Base-by-base conservation (phyloP, 2,797 vertebrate genomes). In the Sarcophilus harrisii region DNA sequence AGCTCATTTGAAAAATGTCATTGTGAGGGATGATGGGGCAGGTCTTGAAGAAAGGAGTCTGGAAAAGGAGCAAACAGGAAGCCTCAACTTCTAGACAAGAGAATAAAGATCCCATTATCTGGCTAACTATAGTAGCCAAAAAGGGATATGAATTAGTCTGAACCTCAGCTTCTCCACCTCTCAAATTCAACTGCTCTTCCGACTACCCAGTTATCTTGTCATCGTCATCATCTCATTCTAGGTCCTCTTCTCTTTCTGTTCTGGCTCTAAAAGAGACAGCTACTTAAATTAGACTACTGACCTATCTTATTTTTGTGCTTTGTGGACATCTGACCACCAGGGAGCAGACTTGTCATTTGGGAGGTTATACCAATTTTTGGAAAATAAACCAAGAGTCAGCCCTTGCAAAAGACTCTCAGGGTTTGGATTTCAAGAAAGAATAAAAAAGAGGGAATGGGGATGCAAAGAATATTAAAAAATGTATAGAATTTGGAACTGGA, bases 241-340 rank as follows among this genome's bases (percentile, higher is more conserved):
- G 0, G 14, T 16, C 0, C 5, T 30, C 9, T 45, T 27, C 0
- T 52, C 57, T 21, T 9, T 90, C 91, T 54, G 55, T 29, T 92
- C 60, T 24, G 66, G 89, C 32, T 13, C 9, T 10, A 3, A 16
- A 28, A 30, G 0, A 29, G 73, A 27, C 95, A 12, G 73, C 30
- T 59, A 28, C 0, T 2, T 5, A 29, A 57, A 3, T 6, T 10
- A 81, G n/a, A 11, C 73, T 45, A 45, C 21, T 2, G 32, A 81
- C 21, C 49, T 49, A 18, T 8, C 0, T 0, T 32, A 54, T 8
- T 55, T 0, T 81, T 81, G n/a, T 4, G 21, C 55, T 92, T 54
- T 94, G 49, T 14, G 21, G 4, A 9, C 30, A 45, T 52, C 5
- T 91, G 73, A 66, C 96, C 98, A 97, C 96, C 91, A 98, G 98